Evolutionary conservation across 2,888 invertebrate species (phyloP), one percentile per base, ranked within the genome.

Genomic region (Lasioglossum calceatum): DNA sequence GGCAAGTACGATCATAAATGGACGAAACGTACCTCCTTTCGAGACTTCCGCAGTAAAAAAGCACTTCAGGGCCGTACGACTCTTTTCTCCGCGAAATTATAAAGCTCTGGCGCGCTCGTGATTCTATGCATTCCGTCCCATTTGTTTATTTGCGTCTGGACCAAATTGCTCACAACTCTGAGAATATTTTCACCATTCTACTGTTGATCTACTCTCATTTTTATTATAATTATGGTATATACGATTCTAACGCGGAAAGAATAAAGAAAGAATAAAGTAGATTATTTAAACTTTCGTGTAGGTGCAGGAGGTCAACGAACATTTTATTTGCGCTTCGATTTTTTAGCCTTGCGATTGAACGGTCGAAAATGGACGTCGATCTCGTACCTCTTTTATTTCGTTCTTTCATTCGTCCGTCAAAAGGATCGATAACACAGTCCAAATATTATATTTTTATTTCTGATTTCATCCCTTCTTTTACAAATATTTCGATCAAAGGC

Each of bases 1-100:
- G 61, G 23, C 64, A 54, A 47, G 67, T 70, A 81, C 19, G 77
- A 73, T 84, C 71, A 73, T 27, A 76, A 81, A 80, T 72, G 75
- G 39, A 16, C 23, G 7, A 3, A 39, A 47, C 23, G 23, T 67
- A 8, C 67, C 67, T 64, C 1, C 8, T 36, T 36, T 67, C 67
- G 36, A 67, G 67, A 67, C 36, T 67, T 67, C 36, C 36, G 19
- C 67, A 5, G 67, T 67, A 36, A 67, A 67, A 67, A 67, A 36
- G 36, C 36, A 36, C 19, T 36, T 36, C 54, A 19, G 8, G 36
- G 19, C 36, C 36, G 36, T 19, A 10, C 67, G 36, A 67, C 67
- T 36, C 19, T 67, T 8, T 36, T 23, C 54, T 7, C 5, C 36
- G 67, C 19, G 67, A 67, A 36, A 67, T 67, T 67, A 67, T 23